Percentiles rank a stretch among this genome's conserved stretches.
Conservation (phyloP, 2,113 vertebrate species). For the Tyto alba region DNA sequence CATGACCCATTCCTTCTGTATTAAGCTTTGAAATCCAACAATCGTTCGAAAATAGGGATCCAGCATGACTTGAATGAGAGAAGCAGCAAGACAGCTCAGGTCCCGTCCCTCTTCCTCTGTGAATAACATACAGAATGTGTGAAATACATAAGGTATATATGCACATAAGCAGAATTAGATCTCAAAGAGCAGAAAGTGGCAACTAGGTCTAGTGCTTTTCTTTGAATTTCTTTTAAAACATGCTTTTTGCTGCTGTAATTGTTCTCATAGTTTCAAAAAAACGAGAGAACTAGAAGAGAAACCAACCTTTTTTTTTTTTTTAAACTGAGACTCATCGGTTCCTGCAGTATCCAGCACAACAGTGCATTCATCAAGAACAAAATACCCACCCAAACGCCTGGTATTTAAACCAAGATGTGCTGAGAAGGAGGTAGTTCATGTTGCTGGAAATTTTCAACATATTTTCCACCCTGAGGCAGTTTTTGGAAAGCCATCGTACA, state of each 20-base stretch:
- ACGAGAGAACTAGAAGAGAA: not conserved
- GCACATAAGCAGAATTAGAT: not conserved
- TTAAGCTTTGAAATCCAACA: conserved; percentile 91
- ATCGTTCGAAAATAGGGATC: conserved; percentile 91
- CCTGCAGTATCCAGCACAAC: not conserved
- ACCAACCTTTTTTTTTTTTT: not conserved
- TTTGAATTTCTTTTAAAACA: not conserved
- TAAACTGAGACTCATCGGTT: not conserved
- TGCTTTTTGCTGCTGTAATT: not conserved
- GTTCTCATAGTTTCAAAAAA: not conserved
- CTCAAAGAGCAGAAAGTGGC: not conserved
- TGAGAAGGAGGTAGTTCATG: not conserved
- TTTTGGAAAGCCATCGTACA: not conserved
- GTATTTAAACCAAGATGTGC: not conserved
- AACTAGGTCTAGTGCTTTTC: not conserved
- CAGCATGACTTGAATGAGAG: conserved; percentile 92
- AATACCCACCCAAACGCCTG: not conserved
- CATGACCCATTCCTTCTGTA: conserved; percentile 99
- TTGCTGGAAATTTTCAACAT: not conserved
- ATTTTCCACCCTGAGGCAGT: not conserved
- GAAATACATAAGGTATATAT: not conserved
- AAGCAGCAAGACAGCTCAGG: conserved; percentile 88
- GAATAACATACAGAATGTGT: not conserved
- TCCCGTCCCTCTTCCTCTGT: conserved; percentile 96
- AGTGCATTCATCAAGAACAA: not conserved